phyloP scores from a whole-genome alignment of 2,113 vertebrate genomes.

The Actenoides lindsayi region DNA sequence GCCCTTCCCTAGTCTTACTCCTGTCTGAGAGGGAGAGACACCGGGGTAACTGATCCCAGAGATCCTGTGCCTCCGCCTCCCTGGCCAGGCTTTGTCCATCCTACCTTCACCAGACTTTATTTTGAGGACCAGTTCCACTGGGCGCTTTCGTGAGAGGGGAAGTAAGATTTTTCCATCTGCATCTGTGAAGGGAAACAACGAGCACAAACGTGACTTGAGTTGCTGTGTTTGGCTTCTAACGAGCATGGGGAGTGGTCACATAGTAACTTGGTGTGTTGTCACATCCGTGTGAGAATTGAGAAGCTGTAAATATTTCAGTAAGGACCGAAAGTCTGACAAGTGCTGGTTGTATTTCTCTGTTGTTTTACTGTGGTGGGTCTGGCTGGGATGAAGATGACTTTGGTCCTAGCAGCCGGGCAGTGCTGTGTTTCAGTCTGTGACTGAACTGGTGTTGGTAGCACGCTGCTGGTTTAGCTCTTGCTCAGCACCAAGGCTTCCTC shows the following conservation, averaged over 20 bases:
- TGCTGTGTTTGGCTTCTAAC: background rate
- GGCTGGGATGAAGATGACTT: background rate
- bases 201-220: too few species aligned
- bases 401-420: accelerated
- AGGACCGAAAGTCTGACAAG: background rate
- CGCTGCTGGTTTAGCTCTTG: background rate
- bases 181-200: background rate
- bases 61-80: accelerated
- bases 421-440: background rate
- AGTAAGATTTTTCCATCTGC: background rate
- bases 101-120: background rate
- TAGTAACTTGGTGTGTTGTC: background rate
- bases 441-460: too few species aligned
- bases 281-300: background rate
- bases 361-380: background rate
- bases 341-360: background rate
- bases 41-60: background rate
- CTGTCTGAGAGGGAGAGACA: background rate
- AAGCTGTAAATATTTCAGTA: background rate
- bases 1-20: accelerated
- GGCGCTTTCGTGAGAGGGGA: background rate
- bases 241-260: accelerated
- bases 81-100: background rate
- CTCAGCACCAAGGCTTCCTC: background rate
- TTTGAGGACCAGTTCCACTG: background rate